Evolutionary conservation across 2,113 vertebrate species (phyloP), one percentile per base, ranked within the genome.

Genomic region (Hemiscyllium ocellatum): DNA sequence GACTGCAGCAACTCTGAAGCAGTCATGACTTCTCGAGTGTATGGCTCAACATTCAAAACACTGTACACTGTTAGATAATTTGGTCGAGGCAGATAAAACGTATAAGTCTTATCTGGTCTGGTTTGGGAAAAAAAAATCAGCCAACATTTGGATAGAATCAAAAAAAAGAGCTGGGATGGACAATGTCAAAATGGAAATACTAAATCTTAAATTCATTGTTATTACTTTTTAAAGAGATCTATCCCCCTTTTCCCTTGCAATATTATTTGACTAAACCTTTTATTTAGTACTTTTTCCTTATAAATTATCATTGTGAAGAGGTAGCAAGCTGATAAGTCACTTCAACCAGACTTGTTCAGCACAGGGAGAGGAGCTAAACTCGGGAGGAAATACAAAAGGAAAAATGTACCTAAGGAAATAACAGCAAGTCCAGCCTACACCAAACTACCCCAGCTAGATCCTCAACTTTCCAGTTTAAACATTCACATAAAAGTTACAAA

Each of bases 391-490:
- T 97, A 97, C 97, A 96, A 95, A 96, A 96, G 2, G 56, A 96
- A 96, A 97, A 98, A 97, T 97, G 97, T 98, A 98, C 98, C 98
- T 96, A 98, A 97, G 96, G 98, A 98, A 97, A 98, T 96, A 97
- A 97, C 97, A 96, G 96, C 96, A 96, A 96, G 97, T 97, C 97
- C 98, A 97, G 97, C 97, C 97, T 97, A 98, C 97, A 97, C 97
- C 97, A 97, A 97, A 96, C 96, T 78, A 96, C 29, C 61, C 95
- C 96, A 96, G 96, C 96, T 96, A 47, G 96, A 96, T 96, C 93
- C 96, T 97, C 97, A 96, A 98, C 97, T 97, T 98, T 98, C 98
- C 98, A 98, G 98, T 98, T 98, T 97, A 98, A 98, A 98, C 98
- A 98, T 98, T 98, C 98, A 98, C 98, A 98, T 97, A 98, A 98